phyloP scores from a whole-genome alignment of 2,888 invertebrate species.

The Trisateles emortualis region DNA sequence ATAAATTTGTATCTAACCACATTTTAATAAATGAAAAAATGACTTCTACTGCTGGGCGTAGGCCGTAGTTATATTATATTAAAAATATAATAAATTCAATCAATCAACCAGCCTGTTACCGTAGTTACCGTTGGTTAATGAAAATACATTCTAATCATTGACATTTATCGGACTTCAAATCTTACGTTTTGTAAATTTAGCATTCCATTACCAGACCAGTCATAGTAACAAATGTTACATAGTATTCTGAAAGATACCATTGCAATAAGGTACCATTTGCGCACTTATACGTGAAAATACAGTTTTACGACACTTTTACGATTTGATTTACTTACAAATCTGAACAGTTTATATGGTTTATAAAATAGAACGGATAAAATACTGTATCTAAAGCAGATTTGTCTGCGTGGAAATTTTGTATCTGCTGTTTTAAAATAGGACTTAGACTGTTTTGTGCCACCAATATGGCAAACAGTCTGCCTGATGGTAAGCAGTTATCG shows the following conservation, averaged over 20 bases:
- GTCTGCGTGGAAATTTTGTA: not conserved
- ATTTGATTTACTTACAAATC: conserved; percentile 58
- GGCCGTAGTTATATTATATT: no score
- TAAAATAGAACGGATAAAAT: conserved; percentile 42
- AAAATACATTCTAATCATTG: not conserved
- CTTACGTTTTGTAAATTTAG: not conserved
- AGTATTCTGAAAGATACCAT: conserved; percentile 17
- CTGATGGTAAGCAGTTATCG: no score
- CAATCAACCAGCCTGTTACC: no score
- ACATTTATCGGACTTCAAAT: not conserved
- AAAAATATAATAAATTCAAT: no score
- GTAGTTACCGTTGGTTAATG: no score
- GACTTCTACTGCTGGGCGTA: no score
- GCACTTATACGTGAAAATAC: conserved; percentile 40
- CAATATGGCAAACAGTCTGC: no score
- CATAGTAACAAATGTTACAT: conserved; percentile 6
- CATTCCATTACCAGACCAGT: conserved; percentile 10
- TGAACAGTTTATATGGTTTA: conserved; percentile 51
- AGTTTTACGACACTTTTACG: conserved; percentile 58
- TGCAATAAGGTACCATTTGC: no score
- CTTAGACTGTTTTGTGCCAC: no score
- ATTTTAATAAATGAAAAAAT: no score
- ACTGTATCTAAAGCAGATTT: conserved; percentile 12
- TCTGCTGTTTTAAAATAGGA: not conserved
- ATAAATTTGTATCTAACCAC: no score